Base-by-base conservation (phyloP, 2,113 vertebrate genomes). In the Nibea albiflora region DNA sequence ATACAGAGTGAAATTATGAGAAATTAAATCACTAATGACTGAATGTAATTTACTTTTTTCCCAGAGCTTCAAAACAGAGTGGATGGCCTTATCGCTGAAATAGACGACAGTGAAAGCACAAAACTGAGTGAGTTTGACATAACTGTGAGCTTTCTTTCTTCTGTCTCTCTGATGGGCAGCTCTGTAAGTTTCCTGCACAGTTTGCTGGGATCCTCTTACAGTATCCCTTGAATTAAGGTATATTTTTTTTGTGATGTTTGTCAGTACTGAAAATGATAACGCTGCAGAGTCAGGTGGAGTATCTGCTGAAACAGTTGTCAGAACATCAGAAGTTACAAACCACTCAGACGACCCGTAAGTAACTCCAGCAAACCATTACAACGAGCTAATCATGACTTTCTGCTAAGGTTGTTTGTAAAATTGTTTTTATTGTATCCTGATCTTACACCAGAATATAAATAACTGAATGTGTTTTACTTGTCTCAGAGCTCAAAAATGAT, bases 91-190 rank as follows among this genome's bases (percentile, higher is more conserved):
- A 14, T 85, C 17, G 0, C 12, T 52, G 28, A 69, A 49, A 12
- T 85, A 20, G 49, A 49, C 0, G 19, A 52, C 20, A 4, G 47
- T 0, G 61, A 65, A 14, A 84, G 19, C 76, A 62, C 15, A 20
- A 68, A 83, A 54, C 72, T 75, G 22, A 52, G 90, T 91, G 76
- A 85, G 83, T 87, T 35, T 35, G 20, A 68, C 24, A 42, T 42
- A 20, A 50, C 11, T 64, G 35, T 39, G 35, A 39, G 35, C 35
- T 39, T 39, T 39, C 35, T 39, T 39, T 39, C 35, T 39, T 39
- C 35, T 39, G 6, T 39, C 35, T 39, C 35, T 39, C 35, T 39
- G 35, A 10, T 20, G 17, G 74, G 16, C 19, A 26, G 19, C 35
- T 39, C 8, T 39, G 35, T 39, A 39, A 39, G 8, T 9, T 39